phyloP scores from a whole-genome alignment of 2,797 vertebrate species.

The Oreochromis grahami region DNA sequence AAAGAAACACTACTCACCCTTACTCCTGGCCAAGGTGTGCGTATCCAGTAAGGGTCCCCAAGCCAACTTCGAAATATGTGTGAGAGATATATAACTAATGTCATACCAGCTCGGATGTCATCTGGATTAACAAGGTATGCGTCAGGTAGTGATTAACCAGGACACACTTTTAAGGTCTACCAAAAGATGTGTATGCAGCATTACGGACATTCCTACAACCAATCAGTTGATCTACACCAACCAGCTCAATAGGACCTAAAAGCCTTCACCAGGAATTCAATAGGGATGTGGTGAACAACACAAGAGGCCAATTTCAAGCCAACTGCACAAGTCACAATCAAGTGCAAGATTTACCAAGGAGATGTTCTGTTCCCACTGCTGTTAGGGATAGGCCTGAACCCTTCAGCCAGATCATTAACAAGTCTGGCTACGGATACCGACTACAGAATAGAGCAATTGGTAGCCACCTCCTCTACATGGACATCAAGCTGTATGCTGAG shows the following conservation, averaged over 20 bases:
- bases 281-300: not conserved
- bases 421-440: not conserved
- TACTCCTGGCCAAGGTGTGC: not conserved
- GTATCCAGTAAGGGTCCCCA: not conserved
- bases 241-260: not conserved
- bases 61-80: not conserved
- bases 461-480: not conserved
- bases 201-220: not conserved
- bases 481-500: not conserved
- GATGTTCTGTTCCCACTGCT: not conserved
- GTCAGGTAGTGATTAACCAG: not conserved
- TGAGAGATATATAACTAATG: not conserved
- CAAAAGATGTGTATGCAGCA: not conserved
- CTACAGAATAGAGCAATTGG: not conserved
- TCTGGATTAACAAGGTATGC: not conserved
- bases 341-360: not conserved
- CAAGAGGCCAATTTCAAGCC: not conserved
- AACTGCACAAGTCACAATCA: not conserved
- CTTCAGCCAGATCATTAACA: not conserved
- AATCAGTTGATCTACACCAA: not conserved
- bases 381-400: not conserved
- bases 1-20: not conserved
- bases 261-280: not conserved
- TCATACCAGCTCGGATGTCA: accelerated
- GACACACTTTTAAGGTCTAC: not conserved